Base-by-base conservation (phyloP, 2,113 vertebrate genomes). In the Lynx canadensis region DNA sequence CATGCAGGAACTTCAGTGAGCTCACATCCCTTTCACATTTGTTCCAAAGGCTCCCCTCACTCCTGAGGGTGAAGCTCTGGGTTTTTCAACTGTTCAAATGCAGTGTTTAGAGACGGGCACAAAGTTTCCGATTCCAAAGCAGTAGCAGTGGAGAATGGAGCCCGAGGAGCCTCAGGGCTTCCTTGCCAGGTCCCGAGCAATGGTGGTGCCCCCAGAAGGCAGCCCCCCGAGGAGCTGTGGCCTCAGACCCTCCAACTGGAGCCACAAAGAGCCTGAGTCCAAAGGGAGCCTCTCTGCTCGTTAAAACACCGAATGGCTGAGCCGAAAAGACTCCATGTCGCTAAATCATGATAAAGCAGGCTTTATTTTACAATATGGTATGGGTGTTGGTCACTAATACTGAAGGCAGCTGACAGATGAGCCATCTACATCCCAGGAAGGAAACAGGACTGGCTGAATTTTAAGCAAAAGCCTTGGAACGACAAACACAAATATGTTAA, bases 401-500 rank as follows among this genome's bases (percentile, higher is more conserved):
- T 18, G 18, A 96, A 87, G 96, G 88, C 76, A 73, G n/a, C 92
- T 87, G 97, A 88, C 25, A 63, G 50, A 88, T 31, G 82, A 94
- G 83, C 74, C 91, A 18, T 78, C 89, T 55, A 31, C 87, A 97
- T 88, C 89, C 78, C 78, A 68, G 89, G 36, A 97, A 97, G 69
- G 2, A 29, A 81, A 25, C 82, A 84, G 94, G 60, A 71, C 45
- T 68, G 76, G 68, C 68, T 55, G 79, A 90, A 79, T 74, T 86
- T 98, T 92, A 96, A 97, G 76, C 74, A 95, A 95, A 94, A 96
- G 79, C 36, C 27, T 33, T 91, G 25, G 66, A 73, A 60, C 91
- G 94, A 94, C 95, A 97, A 98, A 97, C 97, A 95, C 96, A 69
- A 73, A 97, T 78, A 91, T 0, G 7, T 88, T 94, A 36, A 97